These are phyloP conservation scores for Aulostomus chinensis DNA, from an alignment of 2,797 vertebrate genomes.

Conservation along the genomic window DNA sequence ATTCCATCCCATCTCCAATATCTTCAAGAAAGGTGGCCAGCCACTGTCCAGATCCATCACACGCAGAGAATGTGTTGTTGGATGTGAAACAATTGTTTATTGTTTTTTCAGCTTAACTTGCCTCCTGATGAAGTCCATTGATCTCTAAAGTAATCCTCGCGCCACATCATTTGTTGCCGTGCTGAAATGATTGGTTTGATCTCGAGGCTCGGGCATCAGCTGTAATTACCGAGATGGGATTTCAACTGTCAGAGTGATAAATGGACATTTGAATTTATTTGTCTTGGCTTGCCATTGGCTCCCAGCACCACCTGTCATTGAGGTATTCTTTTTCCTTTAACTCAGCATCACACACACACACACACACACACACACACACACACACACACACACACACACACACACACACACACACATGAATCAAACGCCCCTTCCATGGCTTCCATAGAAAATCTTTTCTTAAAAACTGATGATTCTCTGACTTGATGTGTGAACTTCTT, in stretches of 20 bases:
- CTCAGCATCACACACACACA: constrained; percentile 53
- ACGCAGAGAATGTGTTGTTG: constrained; percentile 39
- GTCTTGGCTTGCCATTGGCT: constrained; percentile 57
- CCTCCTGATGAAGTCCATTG: constrained; percentile 73
- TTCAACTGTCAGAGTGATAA: constrained; percentile 71
- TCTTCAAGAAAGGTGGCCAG: constrained; percentile 46
- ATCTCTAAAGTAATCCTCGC: constrained; percentile 57
- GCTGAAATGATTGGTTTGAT: constrained; percentile 65
- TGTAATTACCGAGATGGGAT: constrained; percentile 73
- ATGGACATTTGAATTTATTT: constrained; percentile 73
- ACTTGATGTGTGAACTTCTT: constrained; percentile 23
- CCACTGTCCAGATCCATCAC: constrained; percentile 55
- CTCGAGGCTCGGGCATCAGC: constrained; percentile 54
- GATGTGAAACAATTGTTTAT: constrained; percentile 68
- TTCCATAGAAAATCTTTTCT: constrained; percentile 63
- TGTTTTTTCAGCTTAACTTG: constrained; percentile 64
- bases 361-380: no score
- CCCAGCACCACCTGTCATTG: constrained; percentile 44
- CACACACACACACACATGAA: neutral
- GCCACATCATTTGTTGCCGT: constrained; percentile 47
- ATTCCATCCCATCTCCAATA: constrained; percentile 54
- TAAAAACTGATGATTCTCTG: constrained; percentile 47
- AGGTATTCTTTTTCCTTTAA: constrained; percentile 65
- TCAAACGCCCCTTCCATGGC: constrained; percentile 63
- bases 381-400: no score